Base-by-base conservation (phyloP, 1,140 invertebrate species). In the Coelopa frigida region DNA sequence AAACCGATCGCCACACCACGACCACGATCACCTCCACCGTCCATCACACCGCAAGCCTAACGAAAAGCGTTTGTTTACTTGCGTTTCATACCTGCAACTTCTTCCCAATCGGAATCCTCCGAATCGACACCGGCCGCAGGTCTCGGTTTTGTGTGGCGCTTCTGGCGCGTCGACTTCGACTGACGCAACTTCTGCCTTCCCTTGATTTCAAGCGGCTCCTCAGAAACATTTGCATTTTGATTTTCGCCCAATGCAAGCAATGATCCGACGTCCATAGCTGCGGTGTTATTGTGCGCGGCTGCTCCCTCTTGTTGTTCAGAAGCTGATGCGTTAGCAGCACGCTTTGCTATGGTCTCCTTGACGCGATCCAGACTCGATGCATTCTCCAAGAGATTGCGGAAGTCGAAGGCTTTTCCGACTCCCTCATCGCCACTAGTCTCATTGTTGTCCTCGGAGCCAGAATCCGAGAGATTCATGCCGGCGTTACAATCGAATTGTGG, bases 41-140 rank as follows among this genome's bases (percentile, higher is more conserved):
- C 10, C 18, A 12, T 44, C n/a, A 46, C 47, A n/a, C n/a, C n/a
- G n/a, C n/a, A n/a, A n/a, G n/a, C n/a, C n/a, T 26, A 29, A 20
- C 33, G 17, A 44, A 32, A 44, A 21, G 12, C n/a, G n/a, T n/a
- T n/a, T n/a, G n/a, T n/a, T 52, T 66, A 67, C 57, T 67, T 67
- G 55, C 59, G 60, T 60, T 67, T 66, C 56, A 64, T 70, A 73
- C 73, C 72, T 71, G 75, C 73, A 49, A 81, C 77, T 73, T 82
- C 79, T 61, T 81, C 76, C 71, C 78, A 79, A 55, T 80, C 77
- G 4, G 77, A 78, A 52, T 80, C 79, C 50, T 80, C 79, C 58
- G 77, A 77, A 36, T 72, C 76, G 48, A 66, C 74, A 2, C 43
- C 37, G 5, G 24, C 37, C 37, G 50, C 50, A 18, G 59, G 62